Conservation (phyloP, 2,113 vertebrate species). For the Gadus macrocephalus region DNA sequence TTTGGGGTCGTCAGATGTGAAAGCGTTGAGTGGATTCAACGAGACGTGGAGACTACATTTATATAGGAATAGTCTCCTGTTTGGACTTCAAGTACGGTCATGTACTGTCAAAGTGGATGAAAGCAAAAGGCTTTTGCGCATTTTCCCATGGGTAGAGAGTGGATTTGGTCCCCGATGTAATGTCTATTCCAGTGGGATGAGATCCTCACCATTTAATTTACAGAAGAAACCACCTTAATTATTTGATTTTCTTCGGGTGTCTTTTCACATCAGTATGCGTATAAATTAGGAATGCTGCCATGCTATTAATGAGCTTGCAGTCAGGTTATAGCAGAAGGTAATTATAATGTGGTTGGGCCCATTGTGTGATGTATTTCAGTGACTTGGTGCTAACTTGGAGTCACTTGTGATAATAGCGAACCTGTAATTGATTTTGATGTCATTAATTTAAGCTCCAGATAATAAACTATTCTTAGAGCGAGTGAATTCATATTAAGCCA, state of each 20-base stretch:
- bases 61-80: neutral
- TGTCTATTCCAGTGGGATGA: too few relatives aligned
- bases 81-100: too few relatives aligned
- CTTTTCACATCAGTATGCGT: neutral
- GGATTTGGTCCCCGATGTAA: too few relatives aligned
- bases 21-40: conserved; percentile 14
- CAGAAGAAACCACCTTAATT: too few relatives aligned
- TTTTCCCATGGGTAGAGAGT: too few relatives aligned
- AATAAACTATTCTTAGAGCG: neutral
- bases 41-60: neutral
- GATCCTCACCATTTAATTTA: too few relatives aligned
- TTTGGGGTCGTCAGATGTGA: conserved; percentile 27
- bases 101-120: too few relatives aligned
- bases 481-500: neutral
- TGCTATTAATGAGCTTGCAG: neutral
- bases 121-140: too few relatives aligned
- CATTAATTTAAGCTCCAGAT: conserved; percentile 12
- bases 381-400: conserved; percentile 11
- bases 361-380: conserved; percentile 3
- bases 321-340: neutral
- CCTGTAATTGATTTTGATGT: neutral
- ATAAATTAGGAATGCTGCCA: neutral
- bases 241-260: neutral
- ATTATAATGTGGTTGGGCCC: neutral
- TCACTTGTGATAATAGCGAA: neutral